Evolutionary conservation across 2,113 vertebrate genomes (phyloP), one percentile per base, ranked within the genome.

Genomic region (Heterocephalus glaber): DNA sequence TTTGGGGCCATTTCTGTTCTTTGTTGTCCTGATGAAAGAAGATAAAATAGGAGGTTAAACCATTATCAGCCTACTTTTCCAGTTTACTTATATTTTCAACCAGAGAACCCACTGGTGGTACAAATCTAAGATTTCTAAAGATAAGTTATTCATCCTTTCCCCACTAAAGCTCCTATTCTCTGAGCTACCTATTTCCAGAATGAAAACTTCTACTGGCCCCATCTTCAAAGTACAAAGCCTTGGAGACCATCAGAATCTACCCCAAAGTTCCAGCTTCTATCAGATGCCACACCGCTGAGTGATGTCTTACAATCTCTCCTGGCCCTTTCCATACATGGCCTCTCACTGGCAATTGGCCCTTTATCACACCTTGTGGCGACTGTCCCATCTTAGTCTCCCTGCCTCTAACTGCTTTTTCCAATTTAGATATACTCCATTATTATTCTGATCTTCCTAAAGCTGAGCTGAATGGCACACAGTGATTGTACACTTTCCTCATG

Each of bases 51-150:
- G 49, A 58, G 56, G 17, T 47, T 17, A 68, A 87, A 60, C 14
- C n/a, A 38, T 77, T 16, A 83, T n/a, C 80, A 84, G 16, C 26
- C 49, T 26, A 33, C 61, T 60, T 81, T 56, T 88, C 80, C 47
- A 60, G 41, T 72, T 80, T 58, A 79, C 19, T 41, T 26, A 66
- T 88, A 9, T 38, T 63, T 87, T n/a, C 68, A 95, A 54, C 28
- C 77, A 35, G 79, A 94, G 35, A 54, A 83, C 44, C 47, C n/a
- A 87, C 7, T 79, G 24, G 56, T n/a, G 33, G 41, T 56, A 9
- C 4, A 94, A 83, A 94, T 47, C 19, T 54, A 74, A 72, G 63
- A 81, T 52, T 89, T 74, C 35, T 88, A 19, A 63, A 90, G 92
- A 83, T 47, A 90, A 90, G 92, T 86, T 47, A 90, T 13, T 86